Percentiles rank a stretch among this genome's conserved stretches.
Conservation (phyloP, 2,113 vertebrate genomes). For the Neopipo cinnamomea region DNA sequence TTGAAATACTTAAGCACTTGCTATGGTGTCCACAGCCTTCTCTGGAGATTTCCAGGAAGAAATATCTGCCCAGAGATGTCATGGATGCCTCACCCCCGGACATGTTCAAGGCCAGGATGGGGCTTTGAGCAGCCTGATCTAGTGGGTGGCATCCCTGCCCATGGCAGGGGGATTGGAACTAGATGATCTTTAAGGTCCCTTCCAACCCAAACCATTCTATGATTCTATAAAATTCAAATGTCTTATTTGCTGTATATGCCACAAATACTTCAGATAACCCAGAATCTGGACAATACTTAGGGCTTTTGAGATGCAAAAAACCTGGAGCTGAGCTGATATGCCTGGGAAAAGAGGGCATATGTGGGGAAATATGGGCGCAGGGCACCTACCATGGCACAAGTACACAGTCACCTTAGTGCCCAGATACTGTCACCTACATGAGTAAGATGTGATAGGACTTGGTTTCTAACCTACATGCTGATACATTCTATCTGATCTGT, state of each 20-base stretch:
- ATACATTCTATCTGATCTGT: neutral
- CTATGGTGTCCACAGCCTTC: neutral
- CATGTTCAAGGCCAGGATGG: neutral
- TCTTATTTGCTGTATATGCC: neutral
- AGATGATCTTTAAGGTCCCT: neutral
- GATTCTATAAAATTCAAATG: neutral
- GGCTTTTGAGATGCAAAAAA: neutral
- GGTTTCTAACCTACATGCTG: neutral
- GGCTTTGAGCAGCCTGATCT: neutral
- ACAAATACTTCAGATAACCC: neutral
- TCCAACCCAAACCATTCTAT: neutral
- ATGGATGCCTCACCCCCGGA: neutral
- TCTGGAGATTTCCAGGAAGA: neutral
- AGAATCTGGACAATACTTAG: neutral
- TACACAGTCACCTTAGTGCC: neutral
- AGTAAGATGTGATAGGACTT: neutral
- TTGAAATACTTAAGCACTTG: neutral
- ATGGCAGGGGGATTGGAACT: neutral
- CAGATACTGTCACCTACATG: neutral
- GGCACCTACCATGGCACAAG: neutral
- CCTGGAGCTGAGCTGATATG: neutral
- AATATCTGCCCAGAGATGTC: neutral
- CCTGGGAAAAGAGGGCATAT: neutral
- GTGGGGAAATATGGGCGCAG: neutral
- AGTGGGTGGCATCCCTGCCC: neutral